These are phyloP conservation scores for Anguilla megastoma DNA, from an alignment of 2,797 vertebrate species.

Conservation along the genomic window DNA sequence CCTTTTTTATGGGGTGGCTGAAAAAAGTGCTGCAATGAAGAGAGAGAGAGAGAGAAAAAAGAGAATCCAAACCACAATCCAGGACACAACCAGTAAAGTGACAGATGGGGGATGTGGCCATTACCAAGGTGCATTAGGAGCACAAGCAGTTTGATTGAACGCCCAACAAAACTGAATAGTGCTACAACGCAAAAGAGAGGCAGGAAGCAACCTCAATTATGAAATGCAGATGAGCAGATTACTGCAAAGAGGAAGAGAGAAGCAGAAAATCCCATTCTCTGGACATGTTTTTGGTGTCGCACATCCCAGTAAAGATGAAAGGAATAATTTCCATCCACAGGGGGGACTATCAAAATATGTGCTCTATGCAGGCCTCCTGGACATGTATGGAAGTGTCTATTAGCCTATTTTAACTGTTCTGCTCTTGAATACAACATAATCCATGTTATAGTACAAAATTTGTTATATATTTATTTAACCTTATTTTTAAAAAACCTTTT, in stretches of 20 bases:
- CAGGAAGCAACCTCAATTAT: slow-evolving; percentile 54
- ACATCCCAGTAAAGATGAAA: not conserved
- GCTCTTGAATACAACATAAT: not conserved
- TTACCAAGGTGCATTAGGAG: slow-evolving; percentile 19
- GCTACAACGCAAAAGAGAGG: slow-evolving; percentile 25
- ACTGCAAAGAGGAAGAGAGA: not conserved
- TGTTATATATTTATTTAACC: not conserved
- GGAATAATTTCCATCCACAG: too few relatives aligned
- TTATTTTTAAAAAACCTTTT: not conserved
- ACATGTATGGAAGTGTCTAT: not conserved
- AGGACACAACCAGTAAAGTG: slow-evolving; percentile 5
- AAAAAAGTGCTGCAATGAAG: not conserved
- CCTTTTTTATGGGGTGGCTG: not conserved
- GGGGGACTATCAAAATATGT: not conserved
- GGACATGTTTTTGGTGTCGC: not conserved
- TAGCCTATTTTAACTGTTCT: not conserved
- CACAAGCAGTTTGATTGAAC: slow-evolving; percentile 33
- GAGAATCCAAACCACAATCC: not conserved
- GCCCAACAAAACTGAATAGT: slow-evolving; percentile 6
- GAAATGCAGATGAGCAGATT: slow-evolving; percentile 52
- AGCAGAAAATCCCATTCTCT: not conserved
- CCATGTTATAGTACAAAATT: not conserved
- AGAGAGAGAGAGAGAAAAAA: not conserved
- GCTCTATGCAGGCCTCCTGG: not conserved
- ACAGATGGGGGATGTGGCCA: slow-evolving; percentile 11